Evolutionary conservation across 2,797 vertebrate species (phyloP).

Genomic region (Adrianichthys oophorus): DNA sequence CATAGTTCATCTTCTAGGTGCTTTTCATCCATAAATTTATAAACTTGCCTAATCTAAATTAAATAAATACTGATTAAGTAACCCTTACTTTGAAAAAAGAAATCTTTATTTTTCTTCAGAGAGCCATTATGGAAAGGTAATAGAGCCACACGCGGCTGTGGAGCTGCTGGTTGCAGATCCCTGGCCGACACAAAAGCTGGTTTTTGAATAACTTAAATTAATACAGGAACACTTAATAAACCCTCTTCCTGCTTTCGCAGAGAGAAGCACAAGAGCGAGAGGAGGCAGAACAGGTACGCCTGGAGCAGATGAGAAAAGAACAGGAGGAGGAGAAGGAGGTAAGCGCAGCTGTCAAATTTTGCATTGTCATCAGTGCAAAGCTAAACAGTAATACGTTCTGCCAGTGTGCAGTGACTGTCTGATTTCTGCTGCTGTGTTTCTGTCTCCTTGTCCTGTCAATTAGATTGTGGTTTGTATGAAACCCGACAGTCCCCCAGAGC

Average conservation of each 20-base stretch:
- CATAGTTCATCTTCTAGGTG: no score
- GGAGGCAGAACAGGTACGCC: slow-evolving; percentile 95
- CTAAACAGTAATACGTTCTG: slow-evolving; percentile 15
- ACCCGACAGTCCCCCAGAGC: slow-evolving; percentile 34
- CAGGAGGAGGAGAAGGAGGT: slow-evolving; percentile 98
- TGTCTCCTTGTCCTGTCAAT: slow-evolving; percentile 35
- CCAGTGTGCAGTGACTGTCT: slow-evolving; percentile 6
- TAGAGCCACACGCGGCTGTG: no score
- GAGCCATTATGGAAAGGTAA: no score
- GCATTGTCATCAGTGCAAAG: slow-evolving; percentile 9
- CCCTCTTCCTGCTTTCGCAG: slow-evolving; percentile 68
- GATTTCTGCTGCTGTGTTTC: background rate
- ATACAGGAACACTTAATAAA: background rate
- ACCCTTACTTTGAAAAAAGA: no score
- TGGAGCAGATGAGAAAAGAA: slow-evolving; percentile 93
- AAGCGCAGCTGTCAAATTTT: slow-evolving; percentile 19
- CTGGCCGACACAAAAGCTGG: no score
- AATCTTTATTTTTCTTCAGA: no score
- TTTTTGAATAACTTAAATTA: no score
- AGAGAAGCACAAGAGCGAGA: slow-evolving; percentile 97
- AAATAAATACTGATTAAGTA: no score
- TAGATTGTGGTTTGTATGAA: slow-evolving; percentile 56
- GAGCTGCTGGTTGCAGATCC: no score
- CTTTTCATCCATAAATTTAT: no score
- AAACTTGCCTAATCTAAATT: no score